phyloP scores from a whole-genome alignment of 2,113 vertebrate species.

The Coptodon rendalli region DNA sequence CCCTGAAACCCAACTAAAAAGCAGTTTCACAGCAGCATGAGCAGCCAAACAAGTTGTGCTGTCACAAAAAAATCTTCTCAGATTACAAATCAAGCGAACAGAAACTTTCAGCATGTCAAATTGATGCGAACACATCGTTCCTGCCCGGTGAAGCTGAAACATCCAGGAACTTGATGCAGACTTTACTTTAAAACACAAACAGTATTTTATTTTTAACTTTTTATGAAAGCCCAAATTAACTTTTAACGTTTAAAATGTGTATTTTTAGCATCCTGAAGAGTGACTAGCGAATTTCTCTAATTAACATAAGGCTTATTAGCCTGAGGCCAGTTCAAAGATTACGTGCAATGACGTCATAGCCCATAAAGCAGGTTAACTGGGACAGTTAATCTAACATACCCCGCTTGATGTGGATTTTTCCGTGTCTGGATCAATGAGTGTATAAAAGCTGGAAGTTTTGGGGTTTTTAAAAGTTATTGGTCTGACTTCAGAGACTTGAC shows the following conservation, averaged over 20 bases:
- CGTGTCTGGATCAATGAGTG: neutral
- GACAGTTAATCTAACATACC: neutral
- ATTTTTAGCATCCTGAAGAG: neutral
- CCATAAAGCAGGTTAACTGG: neutral
- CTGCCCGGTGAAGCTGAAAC: neutral
- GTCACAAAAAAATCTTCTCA: neutral
- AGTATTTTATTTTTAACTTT: neutral
- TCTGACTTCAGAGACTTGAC: conserved; percentile 12
- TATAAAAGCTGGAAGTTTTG: neutral
- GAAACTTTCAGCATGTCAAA: neutral
- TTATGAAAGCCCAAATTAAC: neutral
- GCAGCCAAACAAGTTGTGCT: neutral
- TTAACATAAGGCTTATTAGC: neutral
- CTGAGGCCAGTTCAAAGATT: neutral
- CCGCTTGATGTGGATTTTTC: neutral
- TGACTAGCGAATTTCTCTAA: neutral
- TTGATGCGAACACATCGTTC: neutral
- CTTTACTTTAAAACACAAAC: neutral
- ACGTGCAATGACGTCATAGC: neutral
- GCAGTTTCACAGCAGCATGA: neutral
- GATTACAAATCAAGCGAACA: neutral
- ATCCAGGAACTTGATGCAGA: no score
- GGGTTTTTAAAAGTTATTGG: neutral
- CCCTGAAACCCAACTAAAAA: neutral
- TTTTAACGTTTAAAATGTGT: neutral